phyloP scores from a whole-genome alignment of 2,113 vertebrate genomes.

The Coptodon rendalli region DNA sequence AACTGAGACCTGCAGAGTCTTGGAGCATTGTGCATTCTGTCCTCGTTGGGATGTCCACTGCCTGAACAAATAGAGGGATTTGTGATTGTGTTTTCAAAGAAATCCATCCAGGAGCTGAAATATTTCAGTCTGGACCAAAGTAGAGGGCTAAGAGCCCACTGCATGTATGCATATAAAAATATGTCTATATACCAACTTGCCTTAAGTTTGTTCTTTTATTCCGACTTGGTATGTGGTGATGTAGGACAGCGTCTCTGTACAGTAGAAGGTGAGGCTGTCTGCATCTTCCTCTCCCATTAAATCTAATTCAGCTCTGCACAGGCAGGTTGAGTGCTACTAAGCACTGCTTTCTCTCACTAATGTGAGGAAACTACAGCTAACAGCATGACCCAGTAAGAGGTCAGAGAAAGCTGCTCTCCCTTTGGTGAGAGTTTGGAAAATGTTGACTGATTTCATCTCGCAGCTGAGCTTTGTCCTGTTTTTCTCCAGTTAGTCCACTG shows the following conservation, averaged over 20 bases:
- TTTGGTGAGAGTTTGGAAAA: background rate
- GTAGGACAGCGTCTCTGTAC: background rate
- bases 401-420: background rate
- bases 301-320: background rate
- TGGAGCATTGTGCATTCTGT: background rate
- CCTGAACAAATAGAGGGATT: background rate
- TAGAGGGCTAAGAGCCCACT: accelerated
- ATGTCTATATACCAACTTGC: background rate
- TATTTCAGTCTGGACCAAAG: background rate
- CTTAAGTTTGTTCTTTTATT: background rate
- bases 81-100: background rate
- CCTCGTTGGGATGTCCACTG: accelerated
- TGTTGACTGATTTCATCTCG: background rate
- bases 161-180: background rate
- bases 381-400: slow-evolving; percentile 3
- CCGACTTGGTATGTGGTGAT: accelerated
- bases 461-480: background rate
- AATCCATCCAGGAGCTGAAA: background rate
- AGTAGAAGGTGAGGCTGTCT: background rate
- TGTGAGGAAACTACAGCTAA: slow-evolving; percentile 1
- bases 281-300: background rate
- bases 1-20: accelerated
- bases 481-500: background rate
- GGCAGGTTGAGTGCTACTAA: slow-evolving; percentile 31
- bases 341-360: slow-evolving; percentile 2